These are phyloP conservation scores for Aphelinus atriplicis DNA, from an alignment of 1,140 invertebrate species.

Conservation along the genomic window DNA sequence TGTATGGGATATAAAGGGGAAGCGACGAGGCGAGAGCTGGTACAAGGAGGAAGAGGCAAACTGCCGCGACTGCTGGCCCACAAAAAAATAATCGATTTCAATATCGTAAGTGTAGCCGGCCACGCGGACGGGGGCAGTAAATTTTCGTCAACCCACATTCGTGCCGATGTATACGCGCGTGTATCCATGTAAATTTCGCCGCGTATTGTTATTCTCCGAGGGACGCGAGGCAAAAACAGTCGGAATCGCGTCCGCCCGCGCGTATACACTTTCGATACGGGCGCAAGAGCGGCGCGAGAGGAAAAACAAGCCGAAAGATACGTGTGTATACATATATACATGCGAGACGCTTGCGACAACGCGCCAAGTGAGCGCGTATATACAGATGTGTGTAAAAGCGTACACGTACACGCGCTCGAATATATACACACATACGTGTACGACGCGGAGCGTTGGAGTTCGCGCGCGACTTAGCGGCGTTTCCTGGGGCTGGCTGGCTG, in stretches of 20 bases:
- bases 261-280: neutral
- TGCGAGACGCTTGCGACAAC: no score
- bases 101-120: constrained; percentile 17
- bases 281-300: neutral
- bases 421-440: neutral
- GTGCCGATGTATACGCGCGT: no score
- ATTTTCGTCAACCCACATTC: constrained; percentile 27
- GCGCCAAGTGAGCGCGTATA: no score
- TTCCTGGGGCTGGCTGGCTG: neutral
- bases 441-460: neutral
- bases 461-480: constrained; percentile 27
- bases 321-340: no score
- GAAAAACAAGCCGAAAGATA: neutral
- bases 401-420: constrained; percentile 9
- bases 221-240: no score
- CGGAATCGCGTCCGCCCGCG: neutral
- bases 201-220: no score
- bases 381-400: neutral
- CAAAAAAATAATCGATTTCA: constrained; percentile 21
- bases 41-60: neutral
- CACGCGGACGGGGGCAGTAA: neutral
- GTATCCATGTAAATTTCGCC: constrained; percentile 4
- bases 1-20: no score
- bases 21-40: neutral
- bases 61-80: neutral